These are phyloP conservation scores for Suricata suricatta DNA, from an alignment of 2,113 vertebrate genomes.

Conservation along the genomic window DNA sequence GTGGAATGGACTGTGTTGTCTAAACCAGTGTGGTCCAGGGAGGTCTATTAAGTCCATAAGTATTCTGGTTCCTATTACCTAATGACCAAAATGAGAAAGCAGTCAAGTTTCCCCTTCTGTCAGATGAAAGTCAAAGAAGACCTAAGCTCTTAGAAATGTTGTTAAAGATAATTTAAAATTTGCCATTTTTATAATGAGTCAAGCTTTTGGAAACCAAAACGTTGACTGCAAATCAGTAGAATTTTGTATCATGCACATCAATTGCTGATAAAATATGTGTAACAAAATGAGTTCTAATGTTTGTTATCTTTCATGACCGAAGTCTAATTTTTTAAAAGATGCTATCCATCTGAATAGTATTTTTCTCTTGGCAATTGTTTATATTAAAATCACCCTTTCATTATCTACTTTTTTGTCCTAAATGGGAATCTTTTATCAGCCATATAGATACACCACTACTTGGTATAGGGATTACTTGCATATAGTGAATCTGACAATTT, in stretches of 20 bases:
- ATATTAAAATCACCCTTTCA: slow-evolving; percentile 26
- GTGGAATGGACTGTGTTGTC: background rate
- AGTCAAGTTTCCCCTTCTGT: background rate
- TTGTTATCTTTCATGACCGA: background rate
- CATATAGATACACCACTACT: background rate
- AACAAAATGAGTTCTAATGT: background rate
- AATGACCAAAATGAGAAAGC: background rate
- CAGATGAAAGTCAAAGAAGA: background rate
- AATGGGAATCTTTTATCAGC: background rate
- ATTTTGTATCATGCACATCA: background rate
- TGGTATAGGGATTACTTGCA: background rate
- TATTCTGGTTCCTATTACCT: background rate
- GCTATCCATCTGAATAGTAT: background rate
- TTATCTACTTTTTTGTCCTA: background rate
- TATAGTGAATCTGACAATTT: slow-evolving; percentile 22
- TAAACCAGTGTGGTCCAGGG: background rate
- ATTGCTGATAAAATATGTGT: background rate
- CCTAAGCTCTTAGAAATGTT: slow-evolving; percentile 3
- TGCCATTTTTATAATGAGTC: background rate
- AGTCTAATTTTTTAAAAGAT: background rate
- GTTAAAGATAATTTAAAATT: background rate
- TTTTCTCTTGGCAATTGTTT: background rate
- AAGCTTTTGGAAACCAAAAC: slow-evolving; percentile 27
- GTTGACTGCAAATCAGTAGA: background rate
- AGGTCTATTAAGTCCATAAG: background rate